Conservation (phyloP, 2,113 vertebrate genomes). For the Numida meleagris region DNA sequence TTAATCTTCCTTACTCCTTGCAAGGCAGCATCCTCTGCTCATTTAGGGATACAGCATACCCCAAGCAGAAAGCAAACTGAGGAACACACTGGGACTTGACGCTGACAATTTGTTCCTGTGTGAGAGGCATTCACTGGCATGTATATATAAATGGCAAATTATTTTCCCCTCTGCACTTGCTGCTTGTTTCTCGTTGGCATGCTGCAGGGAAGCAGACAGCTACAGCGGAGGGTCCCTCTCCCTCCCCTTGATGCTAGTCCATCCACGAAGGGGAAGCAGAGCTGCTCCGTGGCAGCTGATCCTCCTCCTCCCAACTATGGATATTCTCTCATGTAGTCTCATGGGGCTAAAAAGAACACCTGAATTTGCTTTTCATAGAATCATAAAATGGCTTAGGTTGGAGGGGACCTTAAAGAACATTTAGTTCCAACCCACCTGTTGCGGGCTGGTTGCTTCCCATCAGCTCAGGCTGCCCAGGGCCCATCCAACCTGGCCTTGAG, state of each 20-base stretch:
- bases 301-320: neutral
- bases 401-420: too few species aligned
- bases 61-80: neutral
- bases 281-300: neutral
- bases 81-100: neutral
- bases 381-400: too few species aligned
- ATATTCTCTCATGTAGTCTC: neutral
- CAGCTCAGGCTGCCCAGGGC: too few species aligned
- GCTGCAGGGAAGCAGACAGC: neutral
- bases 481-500: too few species aligned
- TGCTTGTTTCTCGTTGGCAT: neutral
- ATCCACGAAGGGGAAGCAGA: neutral
- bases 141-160: neutral
- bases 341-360: neutral
- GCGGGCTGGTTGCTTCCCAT: too few species aligned
- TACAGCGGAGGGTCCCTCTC: neutral
- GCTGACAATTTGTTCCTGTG: neutral
- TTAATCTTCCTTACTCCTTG: neutral
- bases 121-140: neutral
- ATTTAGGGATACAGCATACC: neutral
- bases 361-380: too few species aligned
- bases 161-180: neutral
- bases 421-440: too few species aligned
- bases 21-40: neutral
- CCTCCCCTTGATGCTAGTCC: neutral